Percentiles rank a stretch among this genome's conserved stretches.
These are phyloP conservation scores for Meta bourneti DNA, from an alignment of 2,888 invertebrate genomes.

Conservation along the genomic window DNA sequence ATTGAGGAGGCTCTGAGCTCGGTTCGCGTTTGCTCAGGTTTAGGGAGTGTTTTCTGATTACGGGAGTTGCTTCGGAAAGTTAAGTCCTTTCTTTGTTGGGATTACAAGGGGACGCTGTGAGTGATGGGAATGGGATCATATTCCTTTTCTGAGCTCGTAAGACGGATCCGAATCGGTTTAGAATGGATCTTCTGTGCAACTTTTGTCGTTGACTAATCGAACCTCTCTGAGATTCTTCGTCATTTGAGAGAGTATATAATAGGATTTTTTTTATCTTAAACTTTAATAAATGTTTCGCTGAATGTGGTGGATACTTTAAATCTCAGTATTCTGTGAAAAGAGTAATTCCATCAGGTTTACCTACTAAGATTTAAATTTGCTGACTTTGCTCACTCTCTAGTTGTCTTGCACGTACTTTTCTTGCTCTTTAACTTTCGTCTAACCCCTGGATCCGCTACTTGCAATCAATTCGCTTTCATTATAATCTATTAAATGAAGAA, in stretches of 20 bases:
- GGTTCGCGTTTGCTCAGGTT: constrained; percentile 12
- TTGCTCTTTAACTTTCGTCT: too few species aligned
- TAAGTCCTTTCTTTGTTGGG: constrained; percentile 1
- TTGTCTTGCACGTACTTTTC: too few species aligned
- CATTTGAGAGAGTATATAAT: not conserved
- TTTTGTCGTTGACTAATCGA: too few species aligned
- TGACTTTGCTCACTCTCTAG: too few species aligned
- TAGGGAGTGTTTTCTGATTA: constrained; percentile 28
- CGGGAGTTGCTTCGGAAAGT: not conserved
- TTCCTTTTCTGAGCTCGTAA: not conserved
- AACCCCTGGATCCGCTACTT: too few species aligned
- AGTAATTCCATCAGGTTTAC: too few species aligned
- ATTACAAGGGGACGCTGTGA: not conserved
- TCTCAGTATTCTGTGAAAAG: too few species aligned
- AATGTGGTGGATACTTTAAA: too few species aligned
- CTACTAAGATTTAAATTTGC: too few species aligned
- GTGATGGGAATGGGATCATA: not conserved
- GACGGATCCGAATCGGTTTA: not conserved
- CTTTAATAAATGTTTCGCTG: not conserved
- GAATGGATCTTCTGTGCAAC: not conserved
- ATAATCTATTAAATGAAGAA: too few species aligned
- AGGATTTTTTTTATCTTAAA: not conserved
- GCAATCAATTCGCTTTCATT: too few species aligned
- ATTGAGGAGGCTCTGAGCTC: constrained; percentile 24
- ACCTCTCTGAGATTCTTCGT: not conserved